Evolutionary conservation across 1,140 invertebrate genomes (phyloP), one percentile per base, ranked within the genome.

Genomic region (Bombus pascuorum): DNA sequence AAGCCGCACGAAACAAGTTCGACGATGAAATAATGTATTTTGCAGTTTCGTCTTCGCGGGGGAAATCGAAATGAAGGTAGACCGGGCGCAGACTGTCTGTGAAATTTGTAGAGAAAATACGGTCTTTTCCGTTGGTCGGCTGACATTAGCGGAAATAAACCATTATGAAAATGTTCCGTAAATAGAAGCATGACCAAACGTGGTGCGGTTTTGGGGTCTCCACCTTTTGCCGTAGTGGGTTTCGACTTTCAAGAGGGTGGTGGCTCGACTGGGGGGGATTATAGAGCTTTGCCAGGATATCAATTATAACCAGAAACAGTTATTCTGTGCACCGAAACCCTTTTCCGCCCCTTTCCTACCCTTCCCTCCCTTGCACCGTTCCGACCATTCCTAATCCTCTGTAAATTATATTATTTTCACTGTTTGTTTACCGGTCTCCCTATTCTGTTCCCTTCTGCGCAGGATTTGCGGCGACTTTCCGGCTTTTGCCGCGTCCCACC

Each of bases 351-450:
- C 83, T 89, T 86, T 86, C 89, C 85, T 76, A 81, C 80, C 81
- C 87, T 84, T 85, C 89, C 91, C 86, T 76, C 80, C 76, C 75
- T n/a, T 78, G 80, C 83, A 86, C 78, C 81, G 81, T 85, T 86
- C 90, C 86, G 89, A 93, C 91, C 93, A 91, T 93, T 94, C 90
- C 93, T 94, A 94, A 94, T 94, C 93, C 94, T 94, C 93, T 94
- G 93, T 95, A 95, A 95, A 94, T 95, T 94, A 94, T 95, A 94
- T 95, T 95, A 95, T 95, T 95, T 95, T 95, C 94, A 93, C 93
- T 94, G 94, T 94, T 95, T 95, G 93, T 95, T 95, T 95, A 95
- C 93, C 94, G 92, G 91, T 91, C 92, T 93, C 92, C 91, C 91
- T 93, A 93, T 93, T 93, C 92, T 89, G 88, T 91, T 91, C 91